A percentile compares a stretch with the other conserved stretches of the same genome.
Conservation (phyloP, 1,140 invertebrate species). For the Melitaea cinxia region DNA sequence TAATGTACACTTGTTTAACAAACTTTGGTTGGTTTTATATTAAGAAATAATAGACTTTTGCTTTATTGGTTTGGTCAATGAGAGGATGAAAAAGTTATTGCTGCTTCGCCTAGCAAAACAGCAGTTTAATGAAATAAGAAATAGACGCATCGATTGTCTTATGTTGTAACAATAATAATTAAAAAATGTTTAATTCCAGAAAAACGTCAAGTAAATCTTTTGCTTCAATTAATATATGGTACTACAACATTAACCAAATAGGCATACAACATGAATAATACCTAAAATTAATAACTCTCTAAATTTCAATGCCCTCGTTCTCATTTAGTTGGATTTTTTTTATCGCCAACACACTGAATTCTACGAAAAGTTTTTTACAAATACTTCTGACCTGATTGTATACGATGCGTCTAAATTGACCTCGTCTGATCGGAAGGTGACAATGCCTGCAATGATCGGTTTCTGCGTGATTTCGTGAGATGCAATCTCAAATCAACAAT, state of each 20-base stretch:
- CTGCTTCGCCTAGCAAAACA: no score
- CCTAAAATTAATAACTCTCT: neutral
- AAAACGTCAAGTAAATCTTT: no score
- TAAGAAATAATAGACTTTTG: neutral
- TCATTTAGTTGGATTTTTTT: neutral
- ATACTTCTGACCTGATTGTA: conserved; percentile 14
- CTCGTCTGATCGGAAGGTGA: conserved; percentile 14
- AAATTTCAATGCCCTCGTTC: neutral
- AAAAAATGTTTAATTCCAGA: no score
- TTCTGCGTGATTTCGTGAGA: conserved; percentile 14
- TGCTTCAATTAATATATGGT: no score
- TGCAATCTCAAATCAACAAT: conserved; percentile 12
- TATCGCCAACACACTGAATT: neutral
- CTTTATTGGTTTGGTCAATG: no score
- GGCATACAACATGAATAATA: neutral
- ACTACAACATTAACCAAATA: neutral
- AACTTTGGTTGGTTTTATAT: neutral
- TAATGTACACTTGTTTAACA: conserved; percentile 16
- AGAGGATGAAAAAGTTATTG: no score
- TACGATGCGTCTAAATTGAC: conserved; percentile 23
- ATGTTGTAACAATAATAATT: no score
- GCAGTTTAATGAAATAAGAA: no score
- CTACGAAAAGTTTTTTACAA: neutral
- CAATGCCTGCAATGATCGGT: conserved; percentile 16
- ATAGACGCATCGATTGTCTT: no score